phyloP scores from a whole-genome alignment of 23 tunicate genomes.

The Ascidia mentula region DNA sequence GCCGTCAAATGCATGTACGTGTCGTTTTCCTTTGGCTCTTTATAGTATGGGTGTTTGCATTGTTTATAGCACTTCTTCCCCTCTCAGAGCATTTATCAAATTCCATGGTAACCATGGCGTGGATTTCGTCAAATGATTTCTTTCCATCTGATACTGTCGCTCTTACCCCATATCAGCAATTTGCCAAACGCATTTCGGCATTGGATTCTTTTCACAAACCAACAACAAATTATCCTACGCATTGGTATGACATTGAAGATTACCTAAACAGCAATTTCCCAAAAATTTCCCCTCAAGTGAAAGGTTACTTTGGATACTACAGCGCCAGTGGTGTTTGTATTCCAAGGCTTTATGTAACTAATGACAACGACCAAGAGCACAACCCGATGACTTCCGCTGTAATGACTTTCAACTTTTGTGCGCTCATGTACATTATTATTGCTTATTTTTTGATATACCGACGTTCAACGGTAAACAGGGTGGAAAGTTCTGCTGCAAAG shows the following conservation, averaged over 20 bases:
- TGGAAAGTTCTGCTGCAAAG: neutral
- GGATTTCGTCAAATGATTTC: neutral
- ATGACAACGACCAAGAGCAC: neutral
- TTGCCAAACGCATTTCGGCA: slow-evolving; percentile 5
- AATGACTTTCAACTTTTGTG: slow-evolving; percentile 13
- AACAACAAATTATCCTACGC: neutral
- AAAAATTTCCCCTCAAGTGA: neutral
- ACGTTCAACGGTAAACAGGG: neutral
- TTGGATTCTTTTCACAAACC: neutral
- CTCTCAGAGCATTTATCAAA: neutral
- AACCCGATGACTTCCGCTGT: neutral
- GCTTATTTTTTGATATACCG: slow-evolving; percentile 17
- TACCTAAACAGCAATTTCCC: neutral
- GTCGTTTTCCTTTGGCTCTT: neutral
- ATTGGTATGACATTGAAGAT: neutral
- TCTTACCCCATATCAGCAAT: neutral
- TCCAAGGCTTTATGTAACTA: slow-evolving; percentile 11
- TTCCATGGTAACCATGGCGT: neutral
- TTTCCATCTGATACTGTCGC: slow-evolving; percentile 16
- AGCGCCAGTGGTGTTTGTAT: slow-evolving; percentile 37
- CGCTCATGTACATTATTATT: neutral
- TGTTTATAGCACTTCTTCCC: slow-evolving; percentile 24
- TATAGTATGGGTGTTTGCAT: slow-evolving; percentile 17
- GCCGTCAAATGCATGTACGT: neutral
- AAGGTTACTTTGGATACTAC: slow-evolving; percentile 50